Evolutionary conservation across 1,140 invertebrate species (phyloP), one percentile per base, ranked within the genome.

Genomic region (Carposina sasakii): DNA sequence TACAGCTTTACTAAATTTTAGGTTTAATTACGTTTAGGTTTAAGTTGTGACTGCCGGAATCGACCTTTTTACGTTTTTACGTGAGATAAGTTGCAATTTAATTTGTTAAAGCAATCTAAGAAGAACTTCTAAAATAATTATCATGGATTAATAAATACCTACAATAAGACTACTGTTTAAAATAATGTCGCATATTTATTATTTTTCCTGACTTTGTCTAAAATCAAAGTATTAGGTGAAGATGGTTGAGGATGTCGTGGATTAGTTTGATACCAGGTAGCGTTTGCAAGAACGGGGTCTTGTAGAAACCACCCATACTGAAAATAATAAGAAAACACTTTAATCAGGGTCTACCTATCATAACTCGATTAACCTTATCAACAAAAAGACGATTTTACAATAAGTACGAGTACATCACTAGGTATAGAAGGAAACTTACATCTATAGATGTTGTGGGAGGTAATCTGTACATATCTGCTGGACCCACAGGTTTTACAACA

Each of bases 141-240:
- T n/a, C n/a, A n/a, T n/a, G n/a, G n/a, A n/a, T n/a, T n/a, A n/a
- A n/a, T n/a, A n/a, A n/a, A n/a, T n/a, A n/a, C n/a, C n/a, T n/a
- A n/a, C n/a, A n/a, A n/a, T n/a, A n/a, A n/a, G n/a, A n/a, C n/a
- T n/a, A n/a, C n/a, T 3, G n/a, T 44, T 63, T 67, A 82, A 58
- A 77, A 82, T 16, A 82, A 43, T 8, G 72, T 69, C 26, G 78
- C 76, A 51, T 78, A 82, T 76, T 82, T 82, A 55, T 79, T 76
- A 54, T 79, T 82, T 55, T 72, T 78, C 36, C 70, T 60, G 21
- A 68, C 78, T 57, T 60, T 54, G 39, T 82, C 78, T n/a, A 78
- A 47, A 44, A 79, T 71, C 24, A 69, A 61, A 3, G 70, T 57
- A 57, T 76, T 69, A 2, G 74, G 74, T 13, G 78, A 78, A 9